Conservation (phyloP, 2,888 invertebrate species). For the Acleris holmiana region DNA sequence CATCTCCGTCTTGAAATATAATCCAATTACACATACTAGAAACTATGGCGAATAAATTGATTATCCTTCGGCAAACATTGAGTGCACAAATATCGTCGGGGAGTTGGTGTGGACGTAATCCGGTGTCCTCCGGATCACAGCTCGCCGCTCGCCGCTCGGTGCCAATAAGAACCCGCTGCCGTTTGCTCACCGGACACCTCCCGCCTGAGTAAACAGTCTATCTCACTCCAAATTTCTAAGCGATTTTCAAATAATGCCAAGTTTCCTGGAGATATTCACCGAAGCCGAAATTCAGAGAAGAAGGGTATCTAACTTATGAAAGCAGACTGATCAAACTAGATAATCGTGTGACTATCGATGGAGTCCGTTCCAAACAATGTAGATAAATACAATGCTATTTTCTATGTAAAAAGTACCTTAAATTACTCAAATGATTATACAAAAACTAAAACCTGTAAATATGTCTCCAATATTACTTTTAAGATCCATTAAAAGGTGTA, state of each 20-base stretch:
- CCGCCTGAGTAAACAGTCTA: conserved; percentile 62
- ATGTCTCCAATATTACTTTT: no score
- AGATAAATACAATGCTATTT: no score
- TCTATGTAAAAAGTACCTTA: no score
- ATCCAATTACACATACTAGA: conserved; percentile 6
- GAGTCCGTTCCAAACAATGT: no score
- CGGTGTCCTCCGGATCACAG: conserved; percentile 56
- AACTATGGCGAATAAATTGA: conserved; percentile 17
- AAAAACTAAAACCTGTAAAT: no score
- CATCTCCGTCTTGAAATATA: conserved; percentile 8
- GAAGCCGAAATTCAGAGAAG: conserved; percentile 4
- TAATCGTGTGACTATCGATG: no score
- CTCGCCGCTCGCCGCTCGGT: conserved; percentile 40
- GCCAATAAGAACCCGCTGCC: conserved; percentile 52
- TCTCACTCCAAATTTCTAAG: conserved; percentile 47
- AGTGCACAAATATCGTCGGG: conserved; percentile 19
- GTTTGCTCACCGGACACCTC: conserved; percentile 62
- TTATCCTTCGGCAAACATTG: conserved; percentile 17
- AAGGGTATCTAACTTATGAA: not conserved
- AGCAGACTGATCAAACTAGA: not conserved
- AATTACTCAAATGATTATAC: no score
- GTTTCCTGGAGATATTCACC: conserved; percentile 25
- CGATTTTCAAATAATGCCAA: conserved; percentile 53
- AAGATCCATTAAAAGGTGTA: no score
- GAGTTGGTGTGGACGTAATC: conserved; percentile 29